Evolutionary conservation across 2,113 vertebrate species (phyloP).

Genomic region (Pomatorhinus ruficollis): DNA sequence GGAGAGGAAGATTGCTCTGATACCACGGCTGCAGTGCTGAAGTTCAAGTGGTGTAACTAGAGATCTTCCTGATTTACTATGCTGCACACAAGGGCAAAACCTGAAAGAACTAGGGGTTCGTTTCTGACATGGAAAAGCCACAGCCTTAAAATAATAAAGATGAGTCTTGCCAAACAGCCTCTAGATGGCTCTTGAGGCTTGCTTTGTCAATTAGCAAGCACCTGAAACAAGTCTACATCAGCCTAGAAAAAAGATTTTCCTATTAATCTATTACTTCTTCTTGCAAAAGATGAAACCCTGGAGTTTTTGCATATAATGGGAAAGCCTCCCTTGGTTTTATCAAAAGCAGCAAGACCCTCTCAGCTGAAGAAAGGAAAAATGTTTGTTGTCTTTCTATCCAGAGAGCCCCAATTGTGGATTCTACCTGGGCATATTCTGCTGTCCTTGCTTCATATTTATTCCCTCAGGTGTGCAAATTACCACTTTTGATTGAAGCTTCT

Average conservation of each 20-base stretch:
- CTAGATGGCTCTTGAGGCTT: slow-evolving; percentile 68
- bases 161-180: slow-evolving; percentile 31
- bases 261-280: background rate
- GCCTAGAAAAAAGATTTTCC: background rate
- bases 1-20: background rate
- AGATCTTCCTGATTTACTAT: background rate
- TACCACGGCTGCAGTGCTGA: background rate
- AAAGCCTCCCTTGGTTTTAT: background rate
- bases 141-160: background rate
- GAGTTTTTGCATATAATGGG: background rate
- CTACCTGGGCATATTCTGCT: background rate
- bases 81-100: background rate
- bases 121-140: background rate
- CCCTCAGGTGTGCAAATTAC: background rate
- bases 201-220: slow-evolving; percentile 46
- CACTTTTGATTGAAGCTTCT: background rate
- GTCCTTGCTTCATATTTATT: background rate
- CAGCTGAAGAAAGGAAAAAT: background rate
- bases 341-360: background rate
- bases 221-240: background rate
- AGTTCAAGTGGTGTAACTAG: background rate
- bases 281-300: background rate
- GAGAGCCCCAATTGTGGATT: background rate
- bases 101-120: background rate
- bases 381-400: background rate